Base-by-base conservation (phyloP, 2,888 invertebrate species). In the Leptopilina drosophilae region DNA sequence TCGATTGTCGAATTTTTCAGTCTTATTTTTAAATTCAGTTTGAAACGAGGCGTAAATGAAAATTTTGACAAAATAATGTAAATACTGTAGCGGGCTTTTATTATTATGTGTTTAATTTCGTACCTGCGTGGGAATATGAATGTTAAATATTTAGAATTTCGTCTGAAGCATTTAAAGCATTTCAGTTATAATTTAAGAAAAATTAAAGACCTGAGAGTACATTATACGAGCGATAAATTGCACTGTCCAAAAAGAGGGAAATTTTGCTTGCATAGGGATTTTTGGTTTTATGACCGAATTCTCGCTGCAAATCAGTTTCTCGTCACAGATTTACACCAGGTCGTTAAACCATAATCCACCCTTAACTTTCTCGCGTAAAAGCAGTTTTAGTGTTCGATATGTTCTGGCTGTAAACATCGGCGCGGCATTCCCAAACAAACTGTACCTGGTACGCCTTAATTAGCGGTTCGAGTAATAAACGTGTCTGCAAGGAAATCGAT, bases 291-390 rank as follows among this genome's bases (percentile, higher is more conserved):
- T 77, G 80, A 75, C 75, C 64, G n/a, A 75, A 80, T 76, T 67
- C 69, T 81, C 77, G 78, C 76, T 80, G n/a, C 81, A 75, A 83
- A 82, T 84, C 82, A 79, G 77, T 78, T 81, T 79, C 80, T 82
- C 81, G 80, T 83, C 84, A 80, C 83, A 84, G 83, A 84, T 86
- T 85, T 84, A 86, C 82, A 82, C 81, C 79, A 49, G 81, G 81
- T 84, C 84, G 82, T 84, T 85, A 84, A 84, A 85, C 67, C 76
- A 79, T 80, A 82, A 77, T 49, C 81, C 79, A n/a, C 77, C 77
- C 64, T 79, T 80, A 73, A 73, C 56, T 73, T 73, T 15, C 56
- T 73, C 56, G 40, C 56, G 15, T 73, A 73, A 59, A 69, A 73
- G 8, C 56, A n/a, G 56, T 73, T 73, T 56, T 53, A 26, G 56